Evolutionary conservation across 2,113 vertebrate genomes (phyloP), one percentile per base, ranked within the genome.

Genomic region (Pipa parva): DNA sequence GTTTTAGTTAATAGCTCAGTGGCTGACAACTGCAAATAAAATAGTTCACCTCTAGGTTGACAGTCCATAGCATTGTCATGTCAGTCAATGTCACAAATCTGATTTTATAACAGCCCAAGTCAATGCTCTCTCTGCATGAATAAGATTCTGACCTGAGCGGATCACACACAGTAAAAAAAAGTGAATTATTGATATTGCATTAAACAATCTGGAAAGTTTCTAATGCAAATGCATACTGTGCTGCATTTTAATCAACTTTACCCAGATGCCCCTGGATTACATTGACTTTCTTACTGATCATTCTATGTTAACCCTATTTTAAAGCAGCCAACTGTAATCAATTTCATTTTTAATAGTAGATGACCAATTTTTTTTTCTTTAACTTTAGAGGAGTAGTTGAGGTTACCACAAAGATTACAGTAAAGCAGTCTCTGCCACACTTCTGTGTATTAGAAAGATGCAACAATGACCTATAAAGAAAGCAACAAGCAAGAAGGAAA

Each of bases 1-100:
- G 39, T 63, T 58, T 59, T 64, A 27, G 26, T 63, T 71, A 33
- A 61, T 71, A 29, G 49, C 56, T 72, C 49, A 59, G n/a, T 18
- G 33, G 36, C 39, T 48, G 26, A 60, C 56, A 66, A 36, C 8
- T 27, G 37, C 39, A 60, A 51, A 54, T 60, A 55, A 72, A 72
- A 48, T 52, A 10, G 21, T 58, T 58, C 46, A 58, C 55, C 42
- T 59, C 29, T 36, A 59, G 64, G 55, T 50, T 67, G 55, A 67
- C 64, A 67, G 29, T 33, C 27, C 64, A 59, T 59, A 59, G 42
- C 57, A 50, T 57, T 65, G 12, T n/a, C 29, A 36, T 49, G 55
- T 67, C 55, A 49, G 25, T 59, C 54, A 58, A 50, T 56, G 37
- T 59, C 55, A 26, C 39, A 67, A 29, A 59, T 67, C 64, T 36